Evolutionary conservation across 2,888 invertebrate genomes (phyloP).

Genomic region (Apodemia duryi): DNA sequence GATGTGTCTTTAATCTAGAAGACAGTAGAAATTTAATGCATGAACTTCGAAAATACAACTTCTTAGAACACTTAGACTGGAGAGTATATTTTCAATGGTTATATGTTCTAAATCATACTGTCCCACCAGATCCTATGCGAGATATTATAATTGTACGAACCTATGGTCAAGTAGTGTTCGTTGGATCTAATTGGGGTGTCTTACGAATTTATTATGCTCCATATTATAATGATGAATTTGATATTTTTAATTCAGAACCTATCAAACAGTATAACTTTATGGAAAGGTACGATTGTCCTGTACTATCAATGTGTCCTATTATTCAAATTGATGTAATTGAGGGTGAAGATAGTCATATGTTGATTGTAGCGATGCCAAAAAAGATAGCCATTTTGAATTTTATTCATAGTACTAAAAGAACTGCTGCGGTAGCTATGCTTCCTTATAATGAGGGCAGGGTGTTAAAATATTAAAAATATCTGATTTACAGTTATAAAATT

Average conservation of each 20-base stretch:
- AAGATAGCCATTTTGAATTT: conserved; percentile 56
- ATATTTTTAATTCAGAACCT: conserved; percentile 48
- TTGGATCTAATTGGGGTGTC: conserved; percentile 56
- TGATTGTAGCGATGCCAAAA: conserved; percentile 61
- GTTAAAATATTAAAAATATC: conserved; percentile 33
- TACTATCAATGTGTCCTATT: conserved; percentile 51
- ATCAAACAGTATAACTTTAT: conserved; percentile 56
- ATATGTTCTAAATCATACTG: conserved; percentile 39
- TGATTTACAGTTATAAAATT: neutral
- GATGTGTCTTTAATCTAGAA: conserved; percentile 36
- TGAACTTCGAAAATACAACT: conserved; percentile 42
- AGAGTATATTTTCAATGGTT: conserved; percentile 54
- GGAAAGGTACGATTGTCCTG: conserved; percentile 48
- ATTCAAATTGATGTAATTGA: conserved; percentile 56
- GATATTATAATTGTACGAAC: conserved; percentile 47
- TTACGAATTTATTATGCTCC: conserved; percentile 56
- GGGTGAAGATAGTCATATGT: conserved; percentile 48
- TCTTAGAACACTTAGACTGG: conserved; percentile 59
- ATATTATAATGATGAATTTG: conserved; percentile 44
- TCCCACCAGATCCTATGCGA: conserved; percentile 48
- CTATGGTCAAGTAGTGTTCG: conserved; percentile 57
- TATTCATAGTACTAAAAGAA: conserved; percentile 41
- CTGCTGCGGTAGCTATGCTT: conserved; percentile 39
- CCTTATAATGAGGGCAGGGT: conserved; percentile 30
- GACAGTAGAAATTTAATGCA: conserved; percentile 41